phyloP scores from a whole-genome alignment of 1,140 invertebrate genomes.

The Ips typographus region DNA sequence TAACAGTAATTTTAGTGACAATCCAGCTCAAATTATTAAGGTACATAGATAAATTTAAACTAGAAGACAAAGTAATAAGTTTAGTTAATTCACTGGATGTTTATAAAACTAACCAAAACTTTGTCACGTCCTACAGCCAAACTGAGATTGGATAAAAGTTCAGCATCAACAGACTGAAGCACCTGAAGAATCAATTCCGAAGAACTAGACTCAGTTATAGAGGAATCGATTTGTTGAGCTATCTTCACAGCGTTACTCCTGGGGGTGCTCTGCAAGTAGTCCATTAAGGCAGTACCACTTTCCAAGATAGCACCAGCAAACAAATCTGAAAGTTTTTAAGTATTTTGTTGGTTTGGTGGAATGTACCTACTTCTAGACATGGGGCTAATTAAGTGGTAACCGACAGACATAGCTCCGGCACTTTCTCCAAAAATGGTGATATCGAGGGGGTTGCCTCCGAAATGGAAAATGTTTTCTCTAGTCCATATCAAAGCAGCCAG shows the following conservation, averaged over 20 bases:
- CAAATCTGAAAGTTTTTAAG: slow-evolving; percentile 7
- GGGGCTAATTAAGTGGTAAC: slow-evolving; percentile 66
- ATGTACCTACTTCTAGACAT: slow-evolving; percentile 58
- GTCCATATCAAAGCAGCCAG: slow-evolving; percentile 70
- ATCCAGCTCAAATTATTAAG: slow-evolving; percentile 6
- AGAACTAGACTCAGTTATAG: slow-evolving; percentile 7
- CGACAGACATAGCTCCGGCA: slow-evolving; percentile 64
- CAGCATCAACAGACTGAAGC: slow-evolving; percentile 6
- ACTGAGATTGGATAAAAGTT: slow-evolving; percentile 4
- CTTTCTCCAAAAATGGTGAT: slow-evolving; percentile 70
- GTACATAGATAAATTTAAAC: no score
- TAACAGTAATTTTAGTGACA: slow-evolving; percentile 9
- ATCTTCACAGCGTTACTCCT: neutral
- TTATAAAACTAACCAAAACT: no score
- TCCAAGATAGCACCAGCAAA: slow-evolving; percentile 20
- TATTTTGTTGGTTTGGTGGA: neutral
- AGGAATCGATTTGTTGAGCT: slow-evolving; percentile 6
- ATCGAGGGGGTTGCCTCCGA: slow-evolving; percentile 69
- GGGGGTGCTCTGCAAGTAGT: slow-evolving; percentile 6
- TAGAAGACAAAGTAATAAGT: no score
- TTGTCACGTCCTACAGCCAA: no score
- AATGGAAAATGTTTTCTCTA: slow-evolving; percentile 64
- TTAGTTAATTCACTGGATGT: no score
- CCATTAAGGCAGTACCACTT: slow-evolving; percentile 12
- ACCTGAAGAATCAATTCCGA: slow-evolving; percentile 6